phyloP scores from a whole-genome alignment of 2,797 vertebrate species.

The Darevskia nairensis region DNA sequence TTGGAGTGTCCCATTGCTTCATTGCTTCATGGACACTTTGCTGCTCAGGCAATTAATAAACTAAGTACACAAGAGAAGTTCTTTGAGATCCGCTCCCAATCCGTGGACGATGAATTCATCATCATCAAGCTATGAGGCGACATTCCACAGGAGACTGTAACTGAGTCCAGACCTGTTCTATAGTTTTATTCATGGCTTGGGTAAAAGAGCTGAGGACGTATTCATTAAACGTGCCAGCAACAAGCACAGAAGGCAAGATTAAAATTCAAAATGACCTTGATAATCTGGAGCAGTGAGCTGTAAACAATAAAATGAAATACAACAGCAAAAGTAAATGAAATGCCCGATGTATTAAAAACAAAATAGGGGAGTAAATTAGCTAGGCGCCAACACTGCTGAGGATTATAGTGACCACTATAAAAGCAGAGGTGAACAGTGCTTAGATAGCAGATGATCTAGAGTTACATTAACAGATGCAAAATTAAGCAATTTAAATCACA shows the following conservation, averaged over 20 bases:
- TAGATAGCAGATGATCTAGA: background rate
- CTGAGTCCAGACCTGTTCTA: background rate
- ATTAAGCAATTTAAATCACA: background rate
- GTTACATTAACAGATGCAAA: background rate
- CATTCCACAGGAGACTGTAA: background rate
- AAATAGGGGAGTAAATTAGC: background rate
- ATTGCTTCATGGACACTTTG: background rate
- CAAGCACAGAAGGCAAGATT: background rate
- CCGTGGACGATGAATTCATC: conserved; percentile 4
- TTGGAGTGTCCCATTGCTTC: background rate
- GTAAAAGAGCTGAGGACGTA: background rate
- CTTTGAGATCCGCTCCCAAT: background rate
- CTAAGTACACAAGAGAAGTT: background rate
- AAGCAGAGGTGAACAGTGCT: background rate
- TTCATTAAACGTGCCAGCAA: background rate
- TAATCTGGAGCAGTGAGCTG: background rate
- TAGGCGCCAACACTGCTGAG: background rate
- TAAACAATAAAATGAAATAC: conserved; percentile 1
- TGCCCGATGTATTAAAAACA: background rate
- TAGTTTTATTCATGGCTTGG: background rate
- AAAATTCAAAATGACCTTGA: conserved; percentile 20
- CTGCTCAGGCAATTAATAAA: background rate
- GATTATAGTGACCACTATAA: background rate
- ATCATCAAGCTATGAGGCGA: background rate
- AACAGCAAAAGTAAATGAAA: background rate